Conservation (phyloP, 1,140 invertebrate species). For the Yoshiicerus persimilis region DNA sequence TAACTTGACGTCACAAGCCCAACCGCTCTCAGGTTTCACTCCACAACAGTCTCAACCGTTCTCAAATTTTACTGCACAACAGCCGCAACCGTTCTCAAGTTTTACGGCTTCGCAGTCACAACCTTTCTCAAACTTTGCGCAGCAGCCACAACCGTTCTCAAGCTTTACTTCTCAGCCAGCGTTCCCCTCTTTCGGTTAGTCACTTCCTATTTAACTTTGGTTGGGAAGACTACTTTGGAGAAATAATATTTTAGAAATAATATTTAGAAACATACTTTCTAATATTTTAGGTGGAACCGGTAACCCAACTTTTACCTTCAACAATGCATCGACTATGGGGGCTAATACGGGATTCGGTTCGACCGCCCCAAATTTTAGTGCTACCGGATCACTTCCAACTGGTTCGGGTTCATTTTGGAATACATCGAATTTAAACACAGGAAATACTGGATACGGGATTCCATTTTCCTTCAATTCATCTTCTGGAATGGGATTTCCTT, state of each 20-base stretch:
- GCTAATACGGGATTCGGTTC: neutral
- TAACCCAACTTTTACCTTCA: neutral
- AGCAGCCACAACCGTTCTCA: too few relatives aligned
- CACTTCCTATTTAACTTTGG: too few relatives aligned
- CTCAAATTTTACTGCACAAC: too few relatives aligned
- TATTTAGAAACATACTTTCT: too few relatives aligned
- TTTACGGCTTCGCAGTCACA: too few relatives aligned
- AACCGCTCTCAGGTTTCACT: too few relatives aligned
- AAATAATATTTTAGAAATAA: neutral
- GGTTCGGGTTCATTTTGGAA: slow-evolving; percentile 27
- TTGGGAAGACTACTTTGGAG: neutral
- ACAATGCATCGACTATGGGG: neutral
- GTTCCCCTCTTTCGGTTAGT: neutral
- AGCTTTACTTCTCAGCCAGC: slow-evolving; percentile 50
- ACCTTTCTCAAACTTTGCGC: too few relatives aligned
- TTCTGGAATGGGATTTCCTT: slow-evolving; percentile 46
- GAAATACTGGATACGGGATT: slow-evolving; percentile 58
- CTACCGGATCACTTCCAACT: neutral
- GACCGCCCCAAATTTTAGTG: slow-evolving; percentile 28
- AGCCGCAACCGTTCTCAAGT: too few relatives aligned
- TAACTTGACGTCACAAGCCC: too few relatives aligned
- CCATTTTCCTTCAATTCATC: slow-evolving; percentile 56
- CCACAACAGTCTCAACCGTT: too few relatives aligned
- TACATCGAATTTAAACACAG: neutral
- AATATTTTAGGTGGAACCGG: neutral